Base-by-base conservation (phyloP, 2,888 invertebrate species). In the Cistogaster globosa region DNA sequence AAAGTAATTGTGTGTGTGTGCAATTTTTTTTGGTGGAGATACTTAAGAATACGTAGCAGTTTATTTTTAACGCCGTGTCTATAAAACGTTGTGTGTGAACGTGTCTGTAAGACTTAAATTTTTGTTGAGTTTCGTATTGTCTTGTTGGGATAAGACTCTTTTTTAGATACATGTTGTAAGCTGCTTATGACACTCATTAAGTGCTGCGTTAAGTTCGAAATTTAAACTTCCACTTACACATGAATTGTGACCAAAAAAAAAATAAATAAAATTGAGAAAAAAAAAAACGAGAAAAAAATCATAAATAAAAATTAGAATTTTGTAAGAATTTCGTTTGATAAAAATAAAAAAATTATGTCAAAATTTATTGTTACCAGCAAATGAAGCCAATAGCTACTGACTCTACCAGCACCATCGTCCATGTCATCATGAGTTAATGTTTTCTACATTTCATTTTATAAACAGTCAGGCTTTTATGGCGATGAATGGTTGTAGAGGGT, bases 131-230 rank as follows among this genome's bases (percentile, higher is more conserved):
- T 77, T 38, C 55, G 57, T 57, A 67, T 65, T 65, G 62, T 55
- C 48, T 53, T 74, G 60, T 51, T 75, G 45, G 38, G 14, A 68
- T 60, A 53, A 62, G 26, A 38, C 36, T 51, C 74, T 26, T 53
- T 26, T 63, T 16, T 22, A 20, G 32, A 16, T 69, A 32, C 51
- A 42, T 55, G 55, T 20, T 55, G 62, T 78, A 71, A 71, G 62
- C 63, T 71, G 69, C 69, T 78, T 78, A 71, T 78, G 78, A 71
- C 78, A 78, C 78, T 78, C 69, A 78, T 78, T 78, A 78, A 78
- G 55, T 69, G 69, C 62, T 55, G 55, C 16, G 69, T 55, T 45
- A 71, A 71, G 62, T 48, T 55, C 62, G 18, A 69, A 62, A 45
- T 69, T 69, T 53, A 74, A 74, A 62, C 74, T 62, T 51, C 62